phyloP scores from a whole-genome alignment of 2,888 invertebrate species.

The Sicus ferrugineus region DNA sequence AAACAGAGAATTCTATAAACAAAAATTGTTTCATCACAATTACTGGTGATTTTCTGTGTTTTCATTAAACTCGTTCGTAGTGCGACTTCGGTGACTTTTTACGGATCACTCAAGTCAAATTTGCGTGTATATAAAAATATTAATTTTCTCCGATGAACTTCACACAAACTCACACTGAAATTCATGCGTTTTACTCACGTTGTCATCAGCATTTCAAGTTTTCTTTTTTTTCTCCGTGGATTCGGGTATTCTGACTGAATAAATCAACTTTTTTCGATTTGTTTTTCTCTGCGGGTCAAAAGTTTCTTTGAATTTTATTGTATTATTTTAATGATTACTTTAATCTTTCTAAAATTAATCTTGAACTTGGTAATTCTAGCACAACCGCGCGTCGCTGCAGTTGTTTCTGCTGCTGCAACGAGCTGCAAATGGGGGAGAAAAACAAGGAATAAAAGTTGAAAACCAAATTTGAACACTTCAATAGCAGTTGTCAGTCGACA shows the following conservation, averaged over 20 bases:
- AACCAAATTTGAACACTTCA: background rate
- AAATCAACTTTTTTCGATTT: background rate
- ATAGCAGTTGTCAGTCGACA: too few species aligned
- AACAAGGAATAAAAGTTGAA: background rate
- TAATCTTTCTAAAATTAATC: background rate
- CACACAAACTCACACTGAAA: too few species aligned
- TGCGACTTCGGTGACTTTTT: too few species aligned
- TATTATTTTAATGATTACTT: background rate
- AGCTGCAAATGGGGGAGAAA: background rate
- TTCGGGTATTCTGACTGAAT: background rate
- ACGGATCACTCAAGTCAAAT: too few species aligned
- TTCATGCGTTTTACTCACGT: slow-evolving; percentile 20
- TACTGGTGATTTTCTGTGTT: too few species aligned
- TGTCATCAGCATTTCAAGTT: slow-evolving; percentile 40
- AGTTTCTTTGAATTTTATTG: background rate
- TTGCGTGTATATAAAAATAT: too few species aligned
- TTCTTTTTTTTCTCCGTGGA: background rate
- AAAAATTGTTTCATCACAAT: too few species aligned
- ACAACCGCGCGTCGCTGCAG: background rate
- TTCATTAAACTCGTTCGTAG: too few species aligned
- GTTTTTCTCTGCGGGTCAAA: background rate
- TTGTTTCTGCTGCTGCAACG: background rate
- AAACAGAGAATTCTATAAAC: too few species aligned
- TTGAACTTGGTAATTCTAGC: background rate
- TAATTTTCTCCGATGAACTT: too few species aligned